Evolutionary conservation across 2,888 invertebrate species (phyloP).

Genomic region (Allolobophora icterica): DNA sequence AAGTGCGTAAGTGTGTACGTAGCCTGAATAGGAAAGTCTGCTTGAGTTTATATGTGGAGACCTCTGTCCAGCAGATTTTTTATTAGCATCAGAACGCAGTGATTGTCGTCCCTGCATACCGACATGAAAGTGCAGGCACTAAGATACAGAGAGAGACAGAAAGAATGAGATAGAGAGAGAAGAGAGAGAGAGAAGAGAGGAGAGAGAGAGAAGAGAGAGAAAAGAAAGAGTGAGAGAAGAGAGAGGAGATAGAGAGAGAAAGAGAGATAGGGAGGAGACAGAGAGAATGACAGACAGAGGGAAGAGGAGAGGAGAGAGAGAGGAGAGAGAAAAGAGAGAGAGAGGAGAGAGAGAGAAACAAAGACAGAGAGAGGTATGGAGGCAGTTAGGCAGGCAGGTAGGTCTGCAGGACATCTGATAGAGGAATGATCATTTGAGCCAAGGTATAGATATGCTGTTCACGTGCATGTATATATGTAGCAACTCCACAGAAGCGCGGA

Average conservation of each 20-base stretch:
- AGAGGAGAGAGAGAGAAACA: background rate
- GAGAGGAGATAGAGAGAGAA: too few species aligned
- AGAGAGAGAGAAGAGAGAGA: too few species aligned
- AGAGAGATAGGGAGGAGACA: background rate
- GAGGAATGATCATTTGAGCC: too few species aligned
- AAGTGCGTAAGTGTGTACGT: background rate
- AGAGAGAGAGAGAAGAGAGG: background rate
- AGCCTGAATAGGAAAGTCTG: background rate
- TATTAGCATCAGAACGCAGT: background rate
- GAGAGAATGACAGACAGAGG: background rate
- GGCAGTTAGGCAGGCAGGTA: too few species aligned
- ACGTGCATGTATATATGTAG: too few species aligned
- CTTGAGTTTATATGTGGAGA: background rate
- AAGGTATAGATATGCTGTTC: too few species aligned
- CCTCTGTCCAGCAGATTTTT: background rate
- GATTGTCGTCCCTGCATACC: background rate
- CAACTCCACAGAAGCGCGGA: too few species aligned
- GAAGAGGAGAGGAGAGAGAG: too few species aligned
- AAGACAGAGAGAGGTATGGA: background rate
- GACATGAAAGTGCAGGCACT: too few species aligned
- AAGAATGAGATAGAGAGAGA: background rate
- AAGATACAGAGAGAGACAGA: background rate
- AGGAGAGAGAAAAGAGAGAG: too few species aligned
- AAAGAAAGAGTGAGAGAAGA: too few species aligned
- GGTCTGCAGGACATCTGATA: too few species aligned